Evolutionary conservation across 2,888 invertebrate genomes (phyloP), one percentile per base, ranked within the genome.

Genomic region (Pherbina coryleti): DNA sequence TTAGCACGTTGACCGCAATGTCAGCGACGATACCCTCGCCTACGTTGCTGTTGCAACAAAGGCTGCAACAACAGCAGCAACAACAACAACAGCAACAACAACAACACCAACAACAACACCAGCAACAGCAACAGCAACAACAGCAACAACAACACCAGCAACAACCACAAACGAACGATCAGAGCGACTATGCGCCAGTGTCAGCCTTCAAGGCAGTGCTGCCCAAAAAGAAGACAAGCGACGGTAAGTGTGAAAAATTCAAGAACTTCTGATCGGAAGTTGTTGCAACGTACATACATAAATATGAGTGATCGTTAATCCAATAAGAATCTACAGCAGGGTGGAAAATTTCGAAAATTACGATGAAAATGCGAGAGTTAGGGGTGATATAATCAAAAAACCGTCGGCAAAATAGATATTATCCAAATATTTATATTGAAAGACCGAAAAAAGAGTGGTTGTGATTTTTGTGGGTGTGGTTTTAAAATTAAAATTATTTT

Each of bases 191-290:
- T 69, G 88, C 87, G 73, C 88, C 89, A 70, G 85, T 89, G 79
- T 89, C 90, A 79, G 89, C 89, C 72, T 89, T 89, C 79, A 90
- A 89, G 80, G 90, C 90, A n/a, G 89, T 89, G 73, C 82, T 88
- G 78, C 89, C 89, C 64, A 89, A 90, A 83, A 88, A 89, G 82
- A 88, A 89, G 81, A 85, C 83, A 83, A 79, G 88, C 89, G 89
- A 90, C 89, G 90, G 89, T 88, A 87, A 89, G 89, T 72, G 73
- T 79, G 77, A 79, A 81, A 81, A 7, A 44, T 44, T 7, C 2
- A 11, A 7, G 3, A 44, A 44, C 11, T 44, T 44, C 44, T 44
- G 2, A 44, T 11, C 44, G 11, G 14, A 44, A 44, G 14, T 14
- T 44, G 2, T 44, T 44, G 11, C 7, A 11, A 11, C 14, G 44